These are phyloP conservation scores for Megaceryle torquata DNA, from an alignment of 2,113 vertebrate genomes.

Conservation along the genomic window DNA sequence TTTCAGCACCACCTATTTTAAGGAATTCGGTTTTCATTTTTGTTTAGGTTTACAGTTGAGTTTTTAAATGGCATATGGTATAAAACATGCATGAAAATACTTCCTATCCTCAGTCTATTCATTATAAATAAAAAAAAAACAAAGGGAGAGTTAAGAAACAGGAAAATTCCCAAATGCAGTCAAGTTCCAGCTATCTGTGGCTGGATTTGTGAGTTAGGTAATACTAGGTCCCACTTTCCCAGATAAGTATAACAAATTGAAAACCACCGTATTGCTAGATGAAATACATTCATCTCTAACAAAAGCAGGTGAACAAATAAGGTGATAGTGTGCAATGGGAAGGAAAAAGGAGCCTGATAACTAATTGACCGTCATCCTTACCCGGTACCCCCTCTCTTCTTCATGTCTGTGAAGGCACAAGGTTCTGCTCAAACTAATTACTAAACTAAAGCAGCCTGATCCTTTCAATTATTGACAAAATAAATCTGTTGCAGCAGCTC, in stretches of 20 bases:
- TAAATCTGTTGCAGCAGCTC: neutral
- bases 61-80: neutral
- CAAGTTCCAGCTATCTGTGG: neutral
- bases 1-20: neutral
- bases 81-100: neutral
- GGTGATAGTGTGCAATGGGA: neutral
- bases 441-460: neutral
- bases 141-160: neutral
- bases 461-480: neutral
- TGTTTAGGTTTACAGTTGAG: neutral
- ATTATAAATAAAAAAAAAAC: neutral
- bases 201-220: neutral
- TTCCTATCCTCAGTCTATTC: neutral
- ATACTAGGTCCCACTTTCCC: neutral
- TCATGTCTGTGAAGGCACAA: accelerated
- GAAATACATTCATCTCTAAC: neutral
- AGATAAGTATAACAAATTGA: neutral
- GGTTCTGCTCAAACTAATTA: neutral
- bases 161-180: neutral
- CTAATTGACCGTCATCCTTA: neutral
- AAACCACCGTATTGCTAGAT: neutral
- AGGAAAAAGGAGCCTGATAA: neutral
- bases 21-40: neutral
- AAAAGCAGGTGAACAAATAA: neutral
- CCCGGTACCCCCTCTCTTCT: neutral